Conservation (phyloP, 2,797 vertebrate species). For the Sardinella longiceps region DNA sequence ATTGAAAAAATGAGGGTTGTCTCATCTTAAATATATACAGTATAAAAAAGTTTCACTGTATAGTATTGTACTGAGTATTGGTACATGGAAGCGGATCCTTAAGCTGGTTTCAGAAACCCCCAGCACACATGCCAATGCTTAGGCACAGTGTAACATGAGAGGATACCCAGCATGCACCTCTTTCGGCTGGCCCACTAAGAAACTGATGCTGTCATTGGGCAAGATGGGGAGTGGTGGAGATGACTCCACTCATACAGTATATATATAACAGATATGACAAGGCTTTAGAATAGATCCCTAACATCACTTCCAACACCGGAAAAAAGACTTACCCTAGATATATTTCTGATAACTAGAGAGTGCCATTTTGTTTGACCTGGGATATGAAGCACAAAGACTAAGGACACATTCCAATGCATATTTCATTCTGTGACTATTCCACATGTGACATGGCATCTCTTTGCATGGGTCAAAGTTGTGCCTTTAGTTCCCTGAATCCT, state of each 20-base stretch:
- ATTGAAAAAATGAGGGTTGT: too few species aligned
- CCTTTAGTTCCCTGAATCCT: slow-evolving; percentile 39
- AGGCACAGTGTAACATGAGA: slow-evolving; percentile 61
- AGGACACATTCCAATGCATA: neutral
- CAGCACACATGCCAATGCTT: slow-evolving; percentile 35
- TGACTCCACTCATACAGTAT: neutral
- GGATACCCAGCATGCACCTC: slow-evolving; percentile 34
- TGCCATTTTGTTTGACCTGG: neutral
- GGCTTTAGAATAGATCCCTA: neutral
- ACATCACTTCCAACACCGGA: neutral
- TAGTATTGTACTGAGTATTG: too few species aligned
- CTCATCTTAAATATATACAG: too few species aligned
- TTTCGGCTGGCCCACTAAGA: neutral
- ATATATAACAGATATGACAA: neutral
- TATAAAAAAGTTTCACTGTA: too few species aligned
- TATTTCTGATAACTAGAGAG: neutral
- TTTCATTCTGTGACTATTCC: neutral
- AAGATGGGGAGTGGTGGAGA: neutral
- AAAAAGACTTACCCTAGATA: neutral
- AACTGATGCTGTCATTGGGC: neutral
- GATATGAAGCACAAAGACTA: neutral
- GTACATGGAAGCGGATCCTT: too few species aligned
- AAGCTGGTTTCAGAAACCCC: slow-evolving; percentile 44
- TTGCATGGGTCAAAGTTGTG: neutral
- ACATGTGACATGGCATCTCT: neutral